Evolutionary conservation across 2,797 vertebrate genomes (phyloP).

Genomic region (Gymnocypris eckloni): DNA sequence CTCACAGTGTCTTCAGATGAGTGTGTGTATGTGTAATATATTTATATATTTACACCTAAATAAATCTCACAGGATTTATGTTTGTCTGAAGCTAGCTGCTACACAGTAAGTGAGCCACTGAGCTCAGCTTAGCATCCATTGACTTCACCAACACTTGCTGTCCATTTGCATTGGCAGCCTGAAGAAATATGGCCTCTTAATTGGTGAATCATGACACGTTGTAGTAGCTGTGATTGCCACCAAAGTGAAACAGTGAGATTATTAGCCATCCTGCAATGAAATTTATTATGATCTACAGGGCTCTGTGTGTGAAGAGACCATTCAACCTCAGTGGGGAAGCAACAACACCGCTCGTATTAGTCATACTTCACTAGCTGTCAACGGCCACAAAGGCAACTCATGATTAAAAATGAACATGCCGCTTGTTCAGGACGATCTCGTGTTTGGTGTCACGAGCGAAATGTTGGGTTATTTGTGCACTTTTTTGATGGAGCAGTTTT

Average conservation of each 20-base stretch:
- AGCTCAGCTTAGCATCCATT: slow-evolving; percentile 46
- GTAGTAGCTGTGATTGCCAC: slow-evolving; percentile 79
- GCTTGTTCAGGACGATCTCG: slow-evolving; percentile 72
- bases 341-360: slow-evolving; percentile 79
- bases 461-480: slow-evolving; percentile 64
- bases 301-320: slow-evolving; percentile 72
- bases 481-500: slow-evolving; percentile 63
- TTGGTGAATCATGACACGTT: slow-evolving; percentile 82
- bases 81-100: slow-evolving; percentile 5
- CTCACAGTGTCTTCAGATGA: neutral
- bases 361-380: slow-evolving; percentile 82
- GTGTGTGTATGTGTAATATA: neutral
- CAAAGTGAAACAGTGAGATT: slow-evolving; percentile 79
- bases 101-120: slow-evolving; percentile 3
- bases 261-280: slow-evolving; percentile 71
- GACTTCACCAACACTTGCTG: slow-evolving; percentile 64
- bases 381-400: slow-evolving; percentile 77
- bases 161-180: slow-evolving; percentile 76
- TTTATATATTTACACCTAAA: neutral
- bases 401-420: slow-evolving; percentile 80
- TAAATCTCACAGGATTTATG: neutral
- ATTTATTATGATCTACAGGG: slow-evolving; percentile 68
- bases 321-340: slow-evolving; percentile 78
- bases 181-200: slow-evolving; percentile 84
- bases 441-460: slow-evolving; percentile 59